phyloP scores from a whole-genome alignment of 2,797 vertebrate species.

The Enteromius afrohamiltoni region DNA sequence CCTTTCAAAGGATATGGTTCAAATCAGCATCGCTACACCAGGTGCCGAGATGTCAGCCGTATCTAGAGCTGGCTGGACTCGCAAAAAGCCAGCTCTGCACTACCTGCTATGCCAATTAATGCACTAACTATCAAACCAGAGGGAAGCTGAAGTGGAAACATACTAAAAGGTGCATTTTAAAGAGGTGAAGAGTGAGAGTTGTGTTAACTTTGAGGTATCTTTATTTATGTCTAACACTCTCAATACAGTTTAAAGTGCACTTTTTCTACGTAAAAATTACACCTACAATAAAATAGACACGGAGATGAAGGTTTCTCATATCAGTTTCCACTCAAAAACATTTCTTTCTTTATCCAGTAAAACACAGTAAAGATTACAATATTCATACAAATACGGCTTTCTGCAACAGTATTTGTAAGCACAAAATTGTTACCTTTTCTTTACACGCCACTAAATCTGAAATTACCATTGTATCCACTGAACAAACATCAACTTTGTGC shows the following conservation, averaged over 20 bases:
- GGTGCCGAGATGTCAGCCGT: conserved; percentile 24
- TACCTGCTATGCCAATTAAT: conserved; percentile 6
- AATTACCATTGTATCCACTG: not conserved
- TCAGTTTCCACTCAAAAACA: not conserved
- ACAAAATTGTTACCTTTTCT: not conserved
- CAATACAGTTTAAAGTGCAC: not conserved
- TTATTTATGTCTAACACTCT: not conserved
- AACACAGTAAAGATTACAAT: not conserved
- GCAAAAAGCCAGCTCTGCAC: conserved; percentile 7
- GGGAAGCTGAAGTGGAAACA: not conserved
- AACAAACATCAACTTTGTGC: not conserved
- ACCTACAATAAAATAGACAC: not conserved
- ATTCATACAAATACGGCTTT: not conserved
- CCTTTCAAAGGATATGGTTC: conserved; percentile 61
- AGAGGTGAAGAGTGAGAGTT: not conserved
- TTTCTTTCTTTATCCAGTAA: not conserved
- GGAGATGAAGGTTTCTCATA: not conserved
- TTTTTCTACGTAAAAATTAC: not conserved
- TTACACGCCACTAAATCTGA: not conserved
- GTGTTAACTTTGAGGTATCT: not conserved
- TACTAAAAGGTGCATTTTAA: not conserved
- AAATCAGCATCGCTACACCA: conserved; percentile 57
- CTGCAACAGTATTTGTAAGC: not conserved
- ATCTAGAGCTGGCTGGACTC: conserved; percentile 17
- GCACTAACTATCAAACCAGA: conserved; percentile 5